Evolutionary conservation across 1,140 invertebrate genomes (phyloP).

Genomic region (Himalopsyche phryganea): DNA sequence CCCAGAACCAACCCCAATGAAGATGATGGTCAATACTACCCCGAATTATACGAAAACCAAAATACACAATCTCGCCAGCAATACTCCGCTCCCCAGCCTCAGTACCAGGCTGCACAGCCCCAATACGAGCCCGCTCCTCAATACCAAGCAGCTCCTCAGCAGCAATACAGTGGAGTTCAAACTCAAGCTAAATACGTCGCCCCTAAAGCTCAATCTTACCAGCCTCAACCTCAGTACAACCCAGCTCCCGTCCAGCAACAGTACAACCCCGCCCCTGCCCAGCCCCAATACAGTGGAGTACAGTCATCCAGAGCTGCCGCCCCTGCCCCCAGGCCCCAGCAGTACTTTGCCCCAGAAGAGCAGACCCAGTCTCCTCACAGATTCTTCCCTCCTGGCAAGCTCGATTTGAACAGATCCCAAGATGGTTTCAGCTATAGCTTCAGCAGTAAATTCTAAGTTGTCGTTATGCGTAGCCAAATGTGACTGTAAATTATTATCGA

Average conservation of each 20-base stretch:
- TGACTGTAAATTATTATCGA: conserved; percentile 35
- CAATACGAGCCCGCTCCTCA: conserved; percentile 46
- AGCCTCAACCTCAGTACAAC: conserved; percentile 42
- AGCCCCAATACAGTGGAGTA: conserved; percentile 47
- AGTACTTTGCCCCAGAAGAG: conserved; percentile 51
- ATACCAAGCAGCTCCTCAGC: conserved; percentile 38
- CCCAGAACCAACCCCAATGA: conserved; percentile 50
- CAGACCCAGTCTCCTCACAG: conserved; percentile 64
- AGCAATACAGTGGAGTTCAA: conserved; percentile 40
- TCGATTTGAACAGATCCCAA: conserved; percentile 76
- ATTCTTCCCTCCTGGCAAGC: conserved; percentile 78
- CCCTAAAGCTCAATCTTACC: conserved; percentile 44
- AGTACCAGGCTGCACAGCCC: conserved; percentile 38
- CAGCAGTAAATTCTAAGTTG: conserved; percentile 49
- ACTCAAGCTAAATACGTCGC: conserved; percentile 29
- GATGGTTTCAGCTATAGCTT: conserved; percentile 81
- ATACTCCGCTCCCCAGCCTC: conserved; percentile 40
- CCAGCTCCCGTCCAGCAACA: conserved; percentile 43
- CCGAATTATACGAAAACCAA: conserved; percentile 48
- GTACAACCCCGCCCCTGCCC: conserved; percentile 39
- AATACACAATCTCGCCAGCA: conserved; percentile 43
- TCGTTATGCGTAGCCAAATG: conserved; percentile 16
- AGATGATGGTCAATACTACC: conserved; percentile 57
- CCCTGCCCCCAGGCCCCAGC: conserved; percentile 35
- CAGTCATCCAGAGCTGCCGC: conserved; percentile 41